A percentile compares a stretch with the other conserved stretches of the same genome.
phyloP scores from a whole-genome alignment of 2,113 vertebrate species.

The Ictidomys tridecemlineatus region DNA sequence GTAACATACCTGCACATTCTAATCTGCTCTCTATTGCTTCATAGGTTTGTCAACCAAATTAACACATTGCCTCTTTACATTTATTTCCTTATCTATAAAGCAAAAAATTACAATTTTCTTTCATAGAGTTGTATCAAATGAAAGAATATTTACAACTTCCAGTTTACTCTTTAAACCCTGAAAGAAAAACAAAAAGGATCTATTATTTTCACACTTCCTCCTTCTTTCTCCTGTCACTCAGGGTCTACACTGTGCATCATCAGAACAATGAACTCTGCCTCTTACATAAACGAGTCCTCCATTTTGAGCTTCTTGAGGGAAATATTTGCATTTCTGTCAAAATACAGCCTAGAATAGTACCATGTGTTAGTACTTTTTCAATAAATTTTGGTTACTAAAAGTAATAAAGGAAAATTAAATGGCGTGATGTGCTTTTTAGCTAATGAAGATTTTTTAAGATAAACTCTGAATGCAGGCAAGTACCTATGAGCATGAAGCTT shows the following conservation, averaged over 20 bases:
- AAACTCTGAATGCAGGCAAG: not conserved
- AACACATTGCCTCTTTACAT: not conserved
- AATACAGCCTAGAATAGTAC: not conserved
- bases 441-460: not conserved
- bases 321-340: not conserved
- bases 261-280: too few relatives aligned
- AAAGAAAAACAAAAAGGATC: not conserved
- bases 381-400: not conserved
- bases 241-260: too few relatives aligned
- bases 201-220: not conserved
- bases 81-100: not conserved
- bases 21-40: not conserved
- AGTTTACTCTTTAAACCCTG: not conserved
- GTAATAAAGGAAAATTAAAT: conserved; percentile 1
- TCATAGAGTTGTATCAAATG: not conserved
- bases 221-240: not conserved
- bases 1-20: not conserved
- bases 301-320: not conserved
- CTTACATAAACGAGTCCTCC: not conserved
- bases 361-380: not conserved
- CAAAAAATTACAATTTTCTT: conserved; percentile 27
- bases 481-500: not conserved
- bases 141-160: not conserved
- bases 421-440: not conserved
- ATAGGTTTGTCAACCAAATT: not conserved